Evolutionary conservation across 2,888 invertebrate genomes (phyloP).

Genomic region (Oscheius myriophilus): DNA sequence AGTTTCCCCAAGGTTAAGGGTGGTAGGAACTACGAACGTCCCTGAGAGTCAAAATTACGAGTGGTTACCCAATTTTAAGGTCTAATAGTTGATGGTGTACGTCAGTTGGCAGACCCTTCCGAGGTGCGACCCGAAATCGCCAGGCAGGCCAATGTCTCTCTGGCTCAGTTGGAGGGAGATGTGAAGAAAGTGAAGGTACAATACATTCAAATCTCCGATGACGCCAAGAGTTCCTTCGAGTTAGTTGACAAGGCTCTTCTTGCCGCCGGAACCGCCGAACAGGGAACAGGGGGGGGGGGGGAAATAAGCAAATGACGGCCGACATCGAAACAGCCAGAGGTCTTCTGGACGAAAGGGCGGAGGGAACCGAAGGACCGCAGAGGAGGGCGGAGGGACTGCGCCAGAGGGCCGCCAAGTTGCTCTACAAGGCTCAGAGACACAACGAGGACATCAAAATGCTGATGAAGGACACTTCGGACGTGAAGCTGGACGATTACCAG

Average conservation of each 20-base stretch:
- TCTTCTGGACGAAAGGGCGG: slow-evolving; percentile 57
- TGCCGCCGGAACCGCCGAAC: slow-evolving; percentile 47
- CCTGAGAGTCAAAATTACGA: too few species aligned
- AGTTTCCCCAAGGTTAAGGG: too few species aligned
- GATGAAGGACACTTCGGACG: slow-evolving; percentile 61
- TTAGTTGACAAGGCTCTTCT: slow-evolving; percentile 48
- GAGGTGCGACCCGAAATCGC: too few species aligned
- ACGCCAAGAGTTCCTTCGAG: slow-evolving; percentile 53
- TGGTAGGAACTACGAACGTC: too few species aligned
- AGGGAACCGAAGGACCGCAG: slow-evolving; percentile 65
- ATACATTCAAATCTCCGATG: slow-evolving; percentile 55
- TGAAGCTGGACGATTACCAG: slow-evolving; percentile 60
- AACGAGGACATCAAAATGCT: slow-evolving; percentile 64
- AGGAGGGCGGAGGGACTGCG: slow-evolving; percentile 61
- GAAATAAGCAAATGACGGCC: slow-evolving; percentile 53
- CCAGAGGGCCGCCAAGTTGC: slow-evolving; percentile 60
- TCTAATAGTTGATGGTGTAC: too few species aligned
- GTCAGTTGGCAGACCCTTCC: too few species aligned
- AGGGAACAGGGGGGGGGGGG: too few species aligned
- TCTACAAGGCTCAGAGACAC: slow-evolving; percentile 61
- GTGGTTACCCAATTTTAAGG: too few species aligned
- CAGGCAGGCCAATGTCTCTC: slow-evolving; percentile 79
- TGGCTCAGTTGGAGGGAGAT: slow-evolving; percentile 79
- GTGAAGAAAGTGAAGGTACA: slow-evolving; percentile 76
- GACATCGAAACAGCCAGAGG: slow-evolving; percentile 60